Base-by-base conservation (phyloP, 2,797 vertebrate genomes). In the Euthynnus affinis region DNA sequence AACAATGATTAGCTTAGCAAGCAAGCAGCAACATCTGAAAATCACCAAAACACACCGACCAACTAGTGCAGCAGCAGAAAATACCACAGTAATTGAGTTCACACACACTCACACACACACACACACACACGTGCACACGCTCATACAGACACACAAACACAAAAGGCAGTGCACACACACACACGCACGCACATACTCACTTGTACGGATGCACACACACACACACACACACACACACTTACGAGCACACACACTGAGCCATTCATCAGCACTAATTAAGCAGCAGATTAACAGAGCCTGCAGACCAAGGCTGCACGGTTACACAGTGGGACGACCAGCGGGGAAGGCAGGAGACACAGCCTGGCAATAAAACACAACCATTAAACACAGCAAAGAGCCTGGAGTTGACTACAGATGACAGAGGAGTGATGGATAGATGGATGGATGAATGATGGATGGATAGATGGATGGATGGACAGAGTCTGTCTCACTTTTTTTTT, bases 221-320 rank as follows among this genome's bases (percentile, higher is more conserved):
- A 6, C 78, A 59, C 72, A 71, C 80, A 78, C 81, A 73, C 72
- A n/a, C n/a, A n/a, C 78, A 32, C 46, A 49, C 71, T 65, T 12
- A 27, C 53, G 9, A 9, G 8, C 78, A 59, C 72, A 71, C 80
- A 78, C 81, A 73, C 72, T 27, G 48, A 92, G 91, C 89, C 91
- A 94, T 93, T 94, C 90, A 94, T 93, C 92, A 94, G 89, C 87
- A 92, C 92, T 93, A 95, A 95, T 95, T 95, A 95, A 95, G 91
- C 94, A 91, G 88, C 90, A 90, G 89, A 92, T 91, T 91, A 93
- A 91, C 85, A 89, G 84, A 90, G 88, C 80, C 84, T 14, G 82
- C 86, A 89, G 87, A 94, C 86, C 87, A 76, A 76, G 82, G 79
- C 85, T 82, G 85, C 84, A 85, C 88, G 75, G 83, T 75, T 79